Conservation (phyloP, 2,113 vertebrate genomes). For the Apeltes quadracus region DNA sequence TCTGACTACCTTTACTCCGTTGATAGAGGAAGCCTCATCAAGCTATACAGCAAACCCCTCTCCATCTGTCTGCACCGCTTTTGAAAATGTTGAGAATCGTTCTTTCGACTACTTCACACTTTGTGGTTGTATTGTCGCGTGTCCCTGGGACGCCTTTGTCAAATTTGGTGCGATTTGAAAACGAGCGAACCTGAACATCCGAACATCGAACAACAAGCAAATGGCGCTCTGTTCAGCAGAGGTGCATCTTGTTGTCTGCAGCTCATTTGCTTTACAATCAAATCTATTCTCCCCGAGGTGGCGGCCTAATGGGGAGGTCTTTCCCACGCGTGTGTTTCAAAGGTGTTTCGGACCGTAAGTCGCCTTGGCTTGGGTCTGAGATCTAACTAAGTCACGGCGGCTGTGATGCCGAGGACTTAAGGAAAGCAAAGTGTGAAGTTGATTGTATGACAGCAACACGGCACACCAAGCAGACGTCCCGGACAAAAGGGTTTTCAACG, state of each 20-base stretch:
- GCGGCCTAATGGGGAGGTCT: no score
- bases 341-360: no score
- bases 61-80: not conserved
- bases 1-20: constrained; percentile 18
- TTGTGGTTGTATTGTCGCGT: not conserved
- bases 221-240: no score
- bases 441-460: not conserved
- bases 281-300: no score
- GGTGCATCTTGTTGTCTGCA: no score
- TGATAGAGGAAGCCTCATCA: constrained; percentile 10
- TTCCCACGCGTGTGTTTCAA: not conserved
- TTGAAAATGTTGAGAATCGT: not conserved
- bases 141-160: not conserved
- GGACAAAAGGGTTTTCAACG: not conserved
- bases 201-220: not conserved
- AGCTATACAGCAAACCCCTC: not conserved
- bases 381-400: no score
- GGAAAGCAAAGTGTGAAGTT: not conserved
- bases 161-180: not conserved
- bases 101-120: not conserved
- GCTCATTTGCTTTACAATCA: no score
- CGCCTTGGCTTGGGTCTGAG: no score
- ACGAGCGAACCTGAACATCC: no score
- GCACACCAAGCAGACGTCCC: not conserved
- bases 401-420: not conserved